Percentiles rank a stretch among this genome's conserved stretches.
These are phyloP conservation scores for Poeciliopsis retropinna DNA, from an alignment of 2,113 vertebrate genomes.

Conservation along the genomic window DNA sequence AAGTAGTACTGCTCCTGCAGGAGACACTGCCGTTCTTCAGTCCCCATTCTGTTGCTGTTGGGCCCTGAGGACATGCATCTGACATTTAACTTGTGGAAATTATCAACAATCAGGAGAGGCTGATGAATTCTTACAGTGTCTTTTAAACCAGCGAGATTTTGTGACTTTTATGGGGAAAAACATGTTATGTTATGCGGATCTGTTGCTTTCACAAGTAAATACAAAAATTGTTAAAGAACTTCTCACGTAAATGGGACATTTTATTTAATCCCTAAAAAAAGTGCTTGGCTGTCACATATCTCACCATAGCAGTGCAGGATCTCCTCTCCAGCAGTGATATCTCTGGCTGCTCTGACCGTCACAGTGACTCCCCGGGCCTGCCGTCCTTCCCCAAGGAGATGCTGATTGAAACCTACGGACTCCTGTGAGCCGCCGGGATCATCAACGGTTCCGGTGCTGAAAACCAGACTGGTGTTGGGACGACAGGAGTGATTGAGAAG, in stretches of 20 bases:
- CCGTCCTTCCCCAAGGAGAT: background rate
- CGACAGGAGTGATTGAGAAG: constrained; percentile 94
- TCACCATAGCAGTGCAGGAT: constrained; percentile 95
- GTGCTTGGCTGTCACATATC: background rate
- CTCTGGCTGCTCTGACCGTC: constrained; percentile 82
- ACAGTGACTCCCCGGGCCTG: constrained; percentile 49
- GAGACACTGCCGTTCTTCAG: constrained; percentile 79
- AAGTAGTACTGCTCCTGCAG: constrained; percentile 93
- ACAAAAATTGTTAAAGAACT: background rate
- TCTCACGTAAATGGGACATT: background rate
- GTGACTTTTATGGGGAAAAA: too few species aligned
- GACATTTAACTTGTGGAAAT: background rate
- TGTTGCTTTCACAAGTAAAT: background rate
- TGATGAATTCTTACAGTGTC: too few species aligned
- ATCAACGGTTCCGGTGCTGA: constrained; percentile 68
- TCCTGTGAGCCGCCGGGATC: constrained; percentile 21
- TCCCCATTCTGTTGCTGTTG: constrained; percentile 82
- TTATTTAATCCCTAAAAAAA: background rate
- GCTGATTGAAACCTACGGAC: constrained; percentile 16
- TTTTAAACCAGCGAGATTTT: too few species aligned
- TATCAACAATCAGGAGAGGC: too few species aligned
- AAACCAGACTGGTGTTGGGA: constrained; percentile 89
- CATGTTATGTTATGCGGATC: too few species aligned
- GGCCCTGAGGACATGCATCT: constrained; percentile 81
- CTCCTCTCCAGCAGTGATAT: constrained; percentile 84